A percentile compares a stretch with the other conserved stretches of the same genome.
phyloP scores from a whole-genome alignment of 2,797 vertebrate species.

The Buphagus erythrorhynchus region DNA sequence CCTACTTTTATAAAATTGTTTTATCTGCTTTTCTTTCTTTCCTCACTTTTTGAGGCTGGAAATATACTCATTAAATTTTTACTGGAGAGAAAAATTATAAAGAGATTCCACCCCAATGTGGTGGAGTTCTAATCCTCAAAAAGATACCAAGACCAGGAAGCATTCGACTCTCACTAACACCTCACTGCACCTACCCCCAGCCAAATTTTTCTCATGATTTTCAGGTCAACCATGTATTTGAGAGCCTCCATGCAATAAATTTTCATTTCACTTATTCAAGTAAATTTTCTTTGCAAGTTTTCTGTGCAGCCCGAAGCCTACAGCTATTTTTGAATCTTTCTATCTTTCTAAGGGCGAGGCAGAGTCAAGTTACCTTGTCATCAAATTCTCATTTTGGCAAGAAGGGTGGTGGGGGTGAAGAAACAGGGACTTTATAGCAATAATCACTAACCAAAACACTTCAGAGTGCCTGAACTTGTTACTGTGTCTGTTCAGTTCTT shows the following conservation, averaged over 20 bases:
- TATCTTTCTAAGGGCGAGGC: constrained; percentile 39
- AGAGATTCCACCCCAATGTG: background rate
- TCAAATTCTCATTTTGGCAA: constrained; percentile 66
- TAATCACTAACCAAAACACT: constrained; percentile 71
- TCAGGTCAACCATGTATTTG: background rate
- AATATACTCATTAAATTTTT: background rate
- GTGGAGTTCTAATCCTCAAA: background rate
- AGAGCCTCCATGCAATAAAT: background rate
- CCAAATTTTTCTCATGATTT: background rate
- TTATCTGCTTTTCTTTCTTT: background rate
- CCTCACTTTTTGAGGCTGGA: background rate
- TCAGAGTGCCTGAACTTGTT: constrained; percentile 66
- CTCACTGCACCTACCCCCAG: too few species aligned
- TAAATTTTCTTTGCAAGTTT: constrained; percentile 8
- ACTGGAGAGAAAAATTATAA: background rate
- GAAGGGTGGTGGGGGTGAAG: constrained; percentile 52
- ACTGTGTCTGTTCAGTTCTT: constrained; percentile 49
- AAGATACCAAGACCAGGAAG: background rate
- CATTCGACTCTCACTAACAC: background rate
- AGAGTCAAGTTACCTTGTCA: constrained; percentile 67
- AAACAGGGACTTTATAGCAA: constrained; percentile 58
- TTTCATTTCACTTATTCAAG: constrained; percentile 1
- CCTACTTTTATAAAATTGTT: background rate
- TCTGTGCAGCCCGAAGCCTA: background rate
- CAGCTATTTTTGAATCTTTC: constrained; percentile 55